Evolutionary conservation across 2,113 vertebrate genomes (phyloP).

Genomic region (Lepus timidus): DNA sequence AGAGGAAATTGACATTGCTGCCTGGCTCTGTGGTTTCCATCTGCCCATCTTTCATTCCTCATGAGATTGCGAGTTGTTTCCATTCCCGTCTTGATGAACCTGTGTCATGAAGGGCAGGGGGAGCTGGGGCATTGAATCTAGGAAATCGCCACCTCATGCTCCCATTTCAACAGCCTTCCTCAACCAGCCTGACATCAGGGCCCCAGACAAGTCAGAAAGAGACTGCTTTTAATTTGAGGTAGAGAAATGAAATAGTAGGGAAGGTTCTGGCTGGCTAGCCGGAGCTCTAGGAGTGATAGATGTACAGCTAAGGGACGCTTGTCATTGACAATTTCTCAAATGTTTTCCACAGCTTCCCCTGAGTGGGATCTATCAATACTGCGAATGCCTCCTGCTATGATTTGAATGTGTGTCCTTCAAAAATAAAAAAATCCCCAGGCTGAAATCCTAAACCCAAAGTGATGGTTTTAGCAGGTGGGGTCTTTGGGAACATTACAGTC

Average conservation of each 20-base stretch:
- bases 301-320: too few relatives aligned
- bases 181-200: neutral
- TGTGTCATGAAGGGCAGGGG: neutral
- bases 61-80: slow-evolving; percentile 23
- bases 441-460: neutral
- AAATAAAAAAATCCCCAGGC: neutral
- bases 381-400: neutral
- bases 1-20: slow-evolving; percentile 71
- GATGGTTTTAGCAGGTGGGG: neutral
- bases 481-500: neutral
- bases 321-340: neutral
- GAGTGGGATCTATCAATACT: too few relatives aligned
- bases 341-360: neutral
- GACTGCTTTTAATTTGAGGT: neutral
- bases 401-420: neutral
- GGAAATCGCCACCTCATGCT: neutral
- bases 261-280: neutral
- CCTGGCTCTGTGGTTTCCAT: slow-evolving; percentile 2
- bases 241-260: neutral
- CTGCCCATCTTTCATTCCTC: slow-evolving; percentile 43
- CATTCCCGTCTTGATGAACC: slow-evolving; percentile 1
- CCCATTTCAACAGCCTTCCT: neutral
- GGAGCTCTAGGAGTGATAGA: neutral
- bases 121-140: slow-evolving; percentile 33
- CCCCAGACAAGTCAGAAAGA: neutral